Percentiles rank a stretch among this genome's conserved stretches.
Evolutionary conservation across 1,140 invertebrate genomes (phyloP).

Genomic region (Andricus grossulariae): DNA sequence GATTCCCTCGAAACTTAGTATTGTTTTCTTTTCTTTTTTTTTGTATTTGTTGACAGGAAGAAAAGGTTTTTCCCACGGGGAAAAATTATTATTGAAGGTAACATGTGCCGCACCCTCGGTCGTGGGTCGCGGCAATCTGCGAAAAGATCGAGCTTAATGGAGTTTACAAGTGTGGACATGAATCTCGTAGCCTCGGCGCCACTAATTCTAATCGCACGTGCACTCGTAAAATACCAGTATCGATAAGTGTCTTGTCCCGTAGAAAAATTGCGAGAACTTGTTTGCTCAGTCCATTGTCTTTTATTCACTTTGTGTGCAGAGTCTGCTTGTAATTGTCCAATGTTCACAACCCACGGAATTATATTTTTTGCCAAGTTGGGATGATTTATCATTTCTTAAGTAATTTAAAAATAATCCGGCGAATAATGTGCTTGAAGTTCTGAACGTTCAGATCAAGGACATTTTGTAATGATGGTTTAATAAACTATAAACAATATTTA

Average conservation of each 20-base stretch:
- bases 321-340: conserved; percentile 15
- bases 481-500: too few relatives aligned
- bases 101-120: conserved; percentile 11
- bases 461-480: too few relatives aligned
- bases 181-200: conserved; percentile 16
- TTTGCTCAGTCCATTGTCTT: conserved; percentile 29
- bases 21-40: background rate
- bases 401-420: too few relatives aligned
- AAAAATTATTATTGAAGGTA: background rate
- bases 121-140: conserved; percentile 28
- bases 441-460: too few relatives aligned
- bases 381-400: background rate
- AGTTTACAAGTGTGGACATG: conserved; percentile 30
- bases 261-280: conserved; percentile 22
- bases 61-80: conserved; percentile 4
- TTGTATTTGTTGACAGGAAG: background rate
- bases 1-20: background rate
- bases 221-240: conserved; percentile 30
- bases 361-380: background rate
- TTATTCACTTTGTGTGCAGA: conserved; percentile 20
- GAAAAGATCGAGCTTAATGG: conserved; percentile 31
- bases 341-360: conserved; percentile 13
- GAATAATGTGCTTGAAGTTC: too few relatives aligned
- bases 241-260: conserved; percentile 22
- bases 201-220: conserved; percentile 31